These are phyloP conservation scores for Lasioglossum calceatum DNA, from an alignment of 2,888 invertebrate species.

Conservation along the genomic window DNA sequence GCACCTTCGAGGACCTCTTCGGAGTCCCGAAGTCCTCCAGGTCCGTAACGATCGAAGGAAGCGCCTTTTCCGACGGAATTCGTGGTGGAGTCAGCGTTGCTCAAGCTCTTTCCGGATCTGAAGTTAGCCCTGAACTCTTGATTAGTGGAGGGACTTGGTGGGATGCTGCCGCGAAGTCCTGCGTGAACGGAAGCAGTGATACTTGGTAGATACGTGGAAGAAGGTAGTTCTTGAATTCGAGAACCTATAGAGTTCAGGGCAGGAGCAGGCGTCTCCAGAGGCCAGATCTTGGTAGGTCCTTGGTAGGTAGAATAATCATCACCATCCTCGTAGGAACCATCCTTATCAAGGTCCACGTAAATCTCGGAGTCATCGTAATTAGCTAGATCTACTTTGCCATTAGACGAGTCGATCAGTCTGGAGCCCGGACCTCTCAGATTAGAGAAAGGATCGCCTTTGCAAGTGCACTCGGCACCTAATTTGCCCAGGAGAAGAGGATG, in stretches of 20 bases:
- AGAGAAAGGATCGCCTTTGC: conserved; percentile 84
- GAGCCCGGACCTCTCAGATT: conserved; percentile 77
- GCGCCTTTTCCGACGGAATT: conserved; percentile 82
- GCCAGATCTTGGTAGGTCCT: conserved; percentile 50
- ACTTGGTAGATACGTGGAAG: conserved; percentile 59
- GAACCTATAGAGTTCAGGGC: background rate
- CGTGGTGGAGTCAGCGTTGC: conserved; percentile 37
- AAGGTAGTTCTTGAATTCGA: conserved; percentile 19
- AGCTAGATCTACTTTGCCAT: conserved; percentile 78
- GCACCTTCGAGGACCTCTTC: conserved; percentile 85
- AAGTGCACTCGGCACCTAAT: conserved; percentile 90
- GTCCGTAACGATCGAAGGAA: conserved; percentile 87
- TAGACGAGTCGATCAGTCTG: conserved; percentile 78
- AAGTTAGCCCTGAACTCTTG: conserved; percentile 28
- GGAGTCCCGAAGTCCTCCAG: conserved; percentile 86
- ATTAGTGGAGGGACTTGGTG: background rate
- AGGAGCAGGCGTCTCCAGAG: background rate
- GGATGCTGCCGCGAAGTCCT: background rate
- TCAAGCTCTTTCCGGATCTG: conserved; percentile 72
- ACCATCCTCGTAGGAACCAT: conserved; percentile 56
- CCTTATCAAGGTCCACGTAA: conserved; percentile 80
- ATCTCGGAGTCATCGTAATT: conserved; percentile 83
- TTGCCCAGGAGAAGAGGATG: conserved; percentile 90
- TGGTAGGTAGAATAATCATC: conserved; percentile 46
- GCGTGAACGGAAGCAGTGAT: conserved; percentile 14